Evolutionary conservation across 2,797 vertebrate species (phyloP), one percentile per base, ranked within the genome.

Genomic region (Anableps anableps): DNA sequence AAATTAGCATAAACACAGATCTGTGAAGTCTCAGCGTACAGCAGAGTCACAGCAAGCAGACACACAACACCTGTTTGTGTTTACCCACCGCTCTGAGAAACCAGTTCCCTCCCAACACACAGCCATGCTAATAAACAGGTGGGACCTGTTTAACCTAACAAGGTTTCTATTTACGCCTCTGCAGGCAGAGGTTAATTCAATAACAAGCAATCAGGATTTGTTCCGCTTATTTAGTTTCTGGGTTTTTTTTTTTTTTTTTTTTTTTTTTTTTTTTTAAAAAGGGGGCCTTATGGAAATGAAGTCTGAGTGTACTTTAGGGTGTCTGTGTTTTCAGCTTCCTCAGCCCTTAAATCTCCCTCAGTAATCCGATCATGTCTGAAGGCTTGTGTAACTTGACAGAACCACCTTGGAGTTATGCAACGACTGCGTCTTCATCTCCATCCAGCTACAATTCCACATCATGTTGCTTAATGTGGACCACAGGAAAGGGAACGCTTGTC

Each of bases 41-140:
- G 77, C 81, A 83, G 87, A 91, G 81, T 86, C 87, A 86, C 82
- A 3, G 77, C 29, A 1, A 88, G 88, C 87, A 88, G 88, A 88
- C 72, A 58, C 84, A 88, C 88, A 38, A 78, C 88, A 88, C 89
- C 89, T 92, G 89, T 86, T 90, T 80, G 78, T 88, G 83, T 91
- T 90, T 89, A 81, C 85, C 6, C 7, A 80, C 80, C 68, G 87
- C 82, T 81, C 75, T 26, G 23, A 80, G 45, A 76, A 80, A 82
- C 83, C 62, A 55, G 68, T 77, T 78, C 45, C 55, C 83, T 74
- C 58, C 19, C 17, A 23, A 48, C 76, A 64, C 4, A 47, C 14
- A 51, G 81, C 75, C n/a, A 19, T 31, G 26, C 4, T 53, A 68
- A 74, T 1, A 75, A 88, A 82, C 83, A 74, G 58, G 76, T 73